Evolutionary conservation across 1,140 invertebrate genomes (phyloP).

Genomic region (Heliconius hewitsoni): DNA sequence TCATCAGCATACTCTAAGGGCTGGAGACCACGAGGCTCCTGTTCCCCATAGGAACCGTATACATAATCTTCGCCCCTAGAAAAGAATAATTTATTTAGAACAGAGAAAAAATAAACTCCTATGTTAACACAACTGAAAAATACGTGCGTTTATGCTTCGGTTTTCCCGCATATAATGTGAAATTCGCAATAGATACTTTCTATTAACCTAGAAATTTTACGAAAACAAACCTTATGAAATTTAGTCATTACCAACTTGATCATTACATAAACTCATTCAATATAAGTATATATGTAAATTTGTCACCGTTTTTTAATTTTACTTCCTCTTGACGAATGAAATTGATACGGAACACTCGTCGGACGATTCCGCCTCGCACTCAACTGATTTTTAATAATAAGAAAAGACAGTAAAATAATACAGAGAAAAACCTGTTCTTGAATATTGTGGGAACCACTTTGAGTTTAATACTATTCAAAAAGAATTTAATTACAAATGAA

Average conservation of each 20-base stretch:
- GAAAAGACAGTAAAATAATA: background rate
- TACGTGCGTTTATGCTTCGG: too few relatives aligned
- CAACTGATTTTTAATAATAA: background rate
- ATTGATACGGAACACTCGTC: background rate
- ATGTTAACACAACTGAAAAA: too few relatives aligned
- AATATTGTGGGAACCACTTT: background rate
- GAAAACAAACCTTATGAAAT: too few relatives aligned
- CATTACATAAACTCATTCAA: too few relatives aligned
- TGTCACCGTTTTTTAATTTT: too few relatives aligned
- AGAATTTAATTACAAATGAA: slow-evolving; percentile 1
- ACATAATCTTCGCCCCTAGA: slow-evolving; percentile 62
- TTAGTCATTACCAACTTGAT: too few relatives aligned
- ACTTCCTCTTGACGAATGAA: too few relatives aligned
- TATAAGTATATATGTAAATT: too few relatives aligned
- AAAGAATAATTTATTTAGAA: slow-evolving; percentile 25
- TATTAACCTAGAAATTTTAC: too few relatives aligned
- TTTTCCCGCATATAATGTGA: too few relatives aligned
- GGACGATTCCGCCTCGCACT: too few relatives aligned
- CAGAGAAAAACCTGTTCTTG: background rate
- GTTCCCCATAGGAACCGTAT: slow-evolving; percentile 64
- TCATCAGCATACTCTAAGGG: slow-evolving; percentile 64
- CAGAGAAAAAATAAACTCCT: background rate
- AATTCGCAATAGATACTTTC: too few relatives aligned
- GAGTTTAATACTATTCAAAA: background rate
- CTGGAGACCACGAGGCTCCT: slow-evolving; percentile 63